phyloP scores from a whole-genome alignment of 2,888 invertebrate species.

The Merodon equestris region DNA sequence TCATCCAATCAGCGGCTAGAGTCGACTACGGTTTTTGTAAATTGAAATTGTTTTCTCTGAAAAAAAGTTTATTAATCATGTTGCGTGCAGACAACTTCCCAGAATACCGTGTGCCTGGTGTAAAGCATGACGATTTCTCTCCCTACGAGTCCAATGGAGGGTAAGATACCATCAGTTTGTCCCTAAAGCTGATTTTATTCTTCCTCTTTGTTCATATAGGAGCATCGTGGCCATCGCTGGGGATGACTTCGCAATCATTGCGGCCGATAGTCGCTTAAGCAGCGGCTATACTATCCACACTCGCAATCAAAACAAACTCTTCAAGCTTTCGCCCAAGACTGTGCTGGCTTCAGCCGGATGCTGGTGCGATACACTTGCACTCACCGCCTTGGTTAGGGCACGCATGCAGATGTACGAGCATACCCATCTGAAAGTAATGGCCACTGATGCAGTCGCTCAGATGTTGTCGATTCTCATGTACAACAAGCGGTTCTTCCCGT shows the following conservation, averaged over 20 bases:
- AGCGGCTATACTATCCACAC: constrained; percentile 94
- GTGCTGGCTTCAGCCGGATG: constrained; percentile 97
- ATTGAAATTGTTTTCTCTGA: constrained; percentile 32
- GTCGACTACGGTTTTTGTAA: not conserved
- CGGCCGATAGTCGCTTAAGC: constrained; percentile 95
- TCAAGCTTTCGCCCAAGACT: constrained; percentile 88
- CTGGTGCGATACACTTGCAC: constrained; percentile 97
- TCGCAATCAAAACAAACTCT: constrained; percentile 92
- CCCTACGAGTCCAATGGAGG: constrained; percentile 90
- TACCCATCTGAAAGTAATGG: constrained; percentile 95
- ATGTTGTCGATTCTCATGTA: constrained; percentile 98
- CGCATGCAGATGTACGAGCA: constrained; percentile 97
- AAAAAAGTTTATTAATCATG: constrained; percentile 61
- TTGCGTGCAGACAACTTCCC: constrained; percentile 75
- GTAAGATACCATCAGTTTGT: constrained; percentile 79
- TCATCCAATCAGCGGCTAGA: constrained; percentile 69
- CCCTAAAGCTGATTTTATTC: not conserved
- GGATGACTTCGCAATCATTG: constrained; percentile 95
- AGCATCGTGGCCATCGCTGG: constrained; percentile 97
- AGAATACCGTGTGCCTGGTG: constrained; percentile 78
- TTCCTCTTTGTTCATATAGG: constrained; percentile 80
- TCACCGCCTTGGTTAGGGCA: constrained; percentile 90
- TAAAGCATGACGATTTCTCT: constrained; percentile 80
- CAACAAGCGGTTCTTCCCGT: constrained; percentile 98
- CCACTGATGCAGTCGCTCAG: constrained; percentile 95